Percentiles rank a stretch among this genome's conserved stretches.
Evolutionary conservation across 1,140 invertebrate species (phyloP).

Genomic region (Neoseiulus cucumeris): DNA sequence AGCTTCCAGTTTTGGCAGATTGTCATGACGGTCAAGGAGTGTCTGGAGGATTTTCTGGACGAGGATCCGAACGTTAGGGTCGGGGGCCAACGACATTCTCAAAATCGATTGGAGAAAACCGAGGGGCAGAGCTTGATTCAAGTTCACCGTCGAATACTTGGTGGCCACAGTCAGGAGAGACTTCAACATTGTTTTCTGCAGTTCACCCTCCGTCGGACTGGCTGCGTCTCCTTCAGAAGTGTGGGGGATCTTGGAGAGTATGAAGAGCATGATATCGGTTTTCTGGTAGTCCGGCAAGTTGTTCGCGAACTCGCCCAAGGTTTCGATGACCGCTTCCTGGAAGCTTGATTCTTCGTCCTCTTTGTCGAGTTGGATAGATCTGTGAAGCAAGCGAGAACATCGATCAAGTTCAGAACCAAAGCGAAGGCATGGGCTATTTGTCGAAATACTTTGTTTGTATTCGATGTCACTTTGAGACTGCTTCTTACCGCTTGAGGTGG

Average conservation of each 20-base stretch:
- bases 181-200: slow-evolving; percentile 82
- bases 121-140: slow-evolving; percentile 78
- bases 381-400: no score
- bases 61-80: slow-evolving; percentile 60
- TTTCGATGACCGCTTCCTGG: slow-evolving; percentile 88
- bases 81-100: slow-evolving; percentile 57
- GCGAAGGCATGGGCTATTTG: no score
- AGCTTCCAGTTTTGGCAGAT: slow-evolving; percentile 48
- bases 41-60: slow-evolving; percentile 91
- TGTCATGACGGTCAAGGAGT: slow-evolving; percentile 71
- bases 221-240: slow-evolving; percentile 20
- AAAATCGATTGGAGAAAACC: slow-evolving; percentile 79
- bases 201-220: slow-evolving; percentile 34
- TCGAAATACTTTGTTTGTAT: no score
- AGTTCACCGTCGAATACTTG: slow-evolving; percentile 78
- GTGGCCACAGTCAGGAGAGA: slow-evolving; percentile 84
- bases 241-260: slow-evolving; percentile 74
- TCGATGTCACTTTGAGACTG: no score
- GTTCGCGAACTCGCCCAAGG: slow-evolving; percentile 91
- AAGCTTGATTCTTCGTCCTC: slow-evolving; percentile 30
- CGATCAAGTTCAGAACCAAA: no score
- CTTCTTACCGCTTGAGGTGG: slow-evolving; percentile 47
- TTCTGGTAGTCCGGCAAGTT: slow-evolving; percentile 98
- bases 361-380: slow-evolving; percentile 22
- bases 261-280: slow-evolving; percentile 99